These are phyloP conservation scores for Bombus polaris DNA, from an alignment of 1,140 invertebrate species.

Conservation along the genomic window DNA sequence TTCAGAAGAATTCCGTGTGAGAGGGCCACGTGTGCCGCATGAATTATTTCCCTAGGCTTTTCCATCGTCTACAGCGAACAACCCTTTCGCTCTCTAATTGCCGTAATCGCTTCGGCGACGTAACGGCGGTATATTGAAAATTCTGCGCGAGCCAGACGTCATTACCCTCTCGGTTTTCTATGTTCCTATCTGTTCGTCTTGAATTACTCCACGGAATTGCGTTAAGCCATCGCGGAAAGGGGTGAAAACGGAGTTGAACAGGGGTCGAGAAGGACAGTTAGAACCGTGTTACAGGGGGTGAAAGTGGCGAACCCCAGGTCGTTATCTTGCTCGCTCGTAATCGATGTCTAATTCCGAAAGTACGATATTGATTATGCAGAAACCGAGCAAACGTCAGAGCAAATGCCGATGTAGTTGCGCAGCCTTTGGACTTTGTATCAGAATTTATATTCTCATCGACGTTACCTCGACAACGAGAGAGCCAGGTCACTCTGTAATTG, in stretches of 20 bases:
- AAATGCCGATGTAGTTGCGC: background rate
- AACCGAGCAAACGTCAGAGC: background rate
- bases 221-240: conserved; percentile 7
- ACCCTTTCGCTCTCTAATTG: conserved; percentile 65
- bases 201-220: conserved; percentile 35
- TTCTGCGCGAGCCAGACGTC: conserved; percentile 46
- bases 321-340: conserved; percentile 42
- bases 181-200: conserved; percentile 23
- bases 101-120: conserved; percentile 49
- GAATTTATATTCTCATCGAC: conserved; percentile 14
- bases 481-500: conserved; percentile 39
- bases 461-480: background rate
- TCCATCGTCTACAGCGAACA: background rate
- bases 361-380: conserved; percentile 45
- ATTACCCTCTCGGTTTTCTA: conserved; percentile 27
- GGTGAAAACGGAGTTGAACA: conserved; percentile 4
- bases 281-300: background rate
- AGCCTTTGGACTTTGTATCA: background rate
- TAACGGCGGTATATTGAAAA: conserved; percentile 48
- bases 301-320: conserved; percentile 21
- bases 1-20: conserved; percentile 41
- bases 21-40: conserved; percentile 43
- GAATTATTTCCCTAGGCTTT: conserved; percentile 40
- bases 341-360: conserved; percentile 46
- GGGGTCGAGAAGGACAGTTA: background rate